Evolutionary conservation across 2,113 vertebrate species (phyloP).

Genomic region (Ifrita kowaldi): DNA sequence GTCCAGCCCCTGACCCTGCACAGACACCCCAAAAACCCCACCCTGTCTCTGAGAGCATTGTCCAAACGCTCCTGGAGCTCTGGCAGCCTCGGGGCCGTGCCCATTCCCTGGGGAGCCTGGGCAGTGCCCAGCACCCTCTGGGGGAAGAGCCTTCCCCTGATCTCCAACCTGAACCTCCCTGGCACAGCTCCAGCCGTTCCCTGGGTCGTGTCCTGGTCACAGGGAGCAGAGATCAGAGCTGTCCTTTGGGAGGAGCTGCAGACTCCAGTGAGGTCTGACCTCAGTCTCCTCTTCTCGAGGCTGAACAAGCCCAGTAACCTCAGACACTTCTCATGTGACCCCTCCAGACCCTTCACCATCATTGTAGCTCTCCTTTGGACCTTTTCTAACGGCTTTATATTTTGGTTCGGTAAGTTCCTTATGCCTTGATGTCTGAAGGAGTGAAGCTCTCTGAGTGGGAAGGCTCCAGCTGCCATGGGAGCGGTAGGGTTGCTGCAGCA

Average conservation of each 20-base stretch:
- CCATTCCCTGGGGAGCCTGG: neutral
- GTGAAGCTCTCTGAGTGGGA: fast-evolving
- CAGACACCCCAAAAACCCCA: neutral
- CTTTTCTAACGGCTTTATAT: neutral
- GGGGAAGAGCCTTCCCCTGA: neutral
- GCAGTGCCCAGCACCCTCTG: neutral
- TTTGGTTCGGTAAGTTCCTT: neutral
- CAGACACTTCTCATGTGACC: neutral
- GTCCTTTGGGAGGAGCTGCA: neutral
- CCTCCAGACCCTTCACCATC: neutral
- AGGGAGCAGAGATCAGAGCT: fast-evolving
- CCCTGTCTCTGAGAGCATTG: neutral
- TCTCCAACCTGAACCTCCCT: fast-evolving
- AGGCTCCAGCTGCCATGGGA: neutral
- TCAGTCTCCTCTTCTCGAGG: neutral
- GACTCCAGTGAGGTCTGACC: neutral
- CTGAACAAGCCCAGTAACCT: neutral
- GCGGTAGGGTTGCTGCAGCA: neutral
- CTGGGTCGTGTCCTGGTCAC: neutral
- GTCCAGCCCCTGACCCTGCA: fast-evolving
- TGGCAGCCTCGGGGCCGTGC: neutral
- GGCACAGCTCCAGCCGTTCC: fast-evolving
- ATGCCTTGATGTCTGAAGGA: neutral
- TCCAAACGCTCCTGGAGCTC: neutral
- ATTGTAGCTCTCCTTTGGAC: neutral